Percentiles rank a stretch among this genome's conserved stretches.
Conservation (phyloP, 1,140 invertebrate species). For the Cyclargus thomasi region DNA sequence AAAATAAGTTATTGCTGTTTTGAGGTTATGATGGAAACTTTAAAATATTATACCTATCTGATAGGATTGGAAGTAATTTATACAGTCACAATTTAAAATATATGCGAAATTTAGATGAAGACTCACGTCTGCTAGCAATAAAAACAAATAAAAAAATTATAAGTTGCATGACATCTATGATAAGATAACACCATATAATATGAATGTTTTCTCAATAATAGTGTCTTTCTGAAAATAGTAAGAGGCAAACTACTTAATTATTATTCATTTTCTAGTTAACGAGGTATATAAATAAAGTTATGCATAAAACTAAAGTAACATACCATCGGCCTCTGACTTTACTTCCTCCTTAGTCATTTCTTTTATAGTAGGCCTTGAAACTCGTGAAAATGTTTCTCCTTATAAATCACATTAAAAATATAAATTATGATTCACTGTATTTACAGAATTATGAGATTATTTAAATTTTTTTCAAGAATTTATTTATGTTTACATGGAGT, state of each 20-base stretch:
- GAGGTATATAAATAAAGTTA: not conserved
- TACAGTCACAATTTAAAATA: no score
- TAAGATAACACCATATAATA: not conserved
- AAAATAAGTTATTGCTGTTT: no score
- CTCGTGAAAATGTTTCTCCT: not conserved
- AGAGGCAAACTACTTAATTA: no score
- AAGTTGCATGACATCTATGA: not conserved
- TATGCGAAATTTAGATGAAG: no score
- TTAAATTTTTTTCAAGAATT: no score
- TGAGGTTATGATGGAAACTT: no score
- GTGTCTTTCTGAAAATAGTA: no score
- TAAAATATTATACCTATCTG: no score
- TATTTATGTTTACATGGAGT: no score
- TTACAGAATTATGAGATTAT: no score
- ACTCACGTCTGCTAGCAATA: no score
- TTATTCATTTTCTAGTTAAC: not conserved
- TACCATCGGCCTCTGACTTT: slow-evolving; percentile 17
- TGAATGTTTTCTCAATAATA: not conserved
- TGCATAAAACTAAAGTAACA: not conserved
- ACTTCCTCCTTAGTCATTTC: slow-evolving; percentile 18
- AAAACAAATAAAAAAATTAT: not conserved
- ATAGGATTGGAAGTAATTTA: no score
- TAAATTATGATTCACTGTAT: not conserved
- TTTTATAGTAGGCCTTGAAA: not conserved
- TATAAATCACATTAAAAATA: not conserved